Conservation (phyloP, 2,888 invertebrate genomes). For the Strigamia crassipes region DNA sequence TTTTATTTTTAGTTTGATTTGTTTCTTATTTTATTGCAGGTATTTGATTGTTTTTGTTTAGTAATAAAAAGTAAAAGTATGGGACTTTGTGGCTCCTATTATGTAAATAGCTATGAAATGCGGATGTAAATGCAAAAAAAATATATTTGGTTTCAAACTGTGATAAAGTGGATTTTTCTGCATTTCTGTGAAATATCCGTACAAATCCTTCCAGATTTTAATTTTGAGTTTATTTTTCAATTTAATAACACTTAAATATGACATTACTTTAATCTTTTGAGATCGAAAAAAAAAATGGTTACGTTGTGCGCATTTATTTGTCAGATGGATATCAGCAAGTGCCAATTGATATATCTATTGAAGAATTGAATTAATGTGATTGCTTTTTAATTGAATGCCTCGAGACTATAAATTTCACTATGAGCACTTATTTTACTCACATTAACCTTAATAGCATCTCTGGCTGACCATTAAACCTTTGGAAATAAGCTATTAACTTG, state of each 20-base stretch:
- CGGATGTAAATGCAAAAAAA: conserved; percentile 18
- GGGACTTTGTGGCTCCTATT: conserved; percentile 31
- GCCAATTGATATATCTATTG: conserved; percentile 37
- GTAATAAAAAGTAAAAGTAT: conserved; percentile 41
- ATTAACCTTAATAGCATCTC: conserved; percentile 42
- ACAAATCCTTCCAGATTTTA: neutral
- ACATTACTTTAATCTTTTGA: neutral
- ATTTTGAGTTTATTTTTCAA: neutral
- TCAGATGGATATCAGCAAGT: conserved; percentile 18
- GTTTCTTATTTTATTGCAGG: conserved; percentile 35
- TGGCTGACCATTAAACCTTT: conserved; percentile 31
- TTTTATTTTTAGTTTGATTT: conserved; percentile 39
- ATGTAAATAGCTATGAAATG: conserved; percentile 40
- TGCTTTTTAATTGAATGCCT: conserved; percentile 38
- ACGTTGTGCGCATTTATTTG: neutral
- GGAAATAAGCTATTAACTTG: conserved; percentile 38
- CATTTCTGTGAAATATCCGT: neutral
- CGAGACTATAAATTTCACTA: conserved; percentile 36
- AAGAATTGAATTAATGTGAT: conserved; percentile 40
- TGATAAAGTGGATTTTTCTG: neutral
- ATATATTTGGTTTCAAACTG: neutral
- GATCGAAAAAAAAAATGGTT: neutral
- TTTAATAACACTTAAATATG: neutral
- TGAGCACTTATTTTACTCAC: conserved; percentile 31
- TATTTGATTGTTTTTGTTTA: conserved; percentile 31